These are phyloP conservation scores for Phyllostomus discolor DNA, from an alignment of 2,113 vertebrate genomes.

Conservation along the genomic window DNA sequence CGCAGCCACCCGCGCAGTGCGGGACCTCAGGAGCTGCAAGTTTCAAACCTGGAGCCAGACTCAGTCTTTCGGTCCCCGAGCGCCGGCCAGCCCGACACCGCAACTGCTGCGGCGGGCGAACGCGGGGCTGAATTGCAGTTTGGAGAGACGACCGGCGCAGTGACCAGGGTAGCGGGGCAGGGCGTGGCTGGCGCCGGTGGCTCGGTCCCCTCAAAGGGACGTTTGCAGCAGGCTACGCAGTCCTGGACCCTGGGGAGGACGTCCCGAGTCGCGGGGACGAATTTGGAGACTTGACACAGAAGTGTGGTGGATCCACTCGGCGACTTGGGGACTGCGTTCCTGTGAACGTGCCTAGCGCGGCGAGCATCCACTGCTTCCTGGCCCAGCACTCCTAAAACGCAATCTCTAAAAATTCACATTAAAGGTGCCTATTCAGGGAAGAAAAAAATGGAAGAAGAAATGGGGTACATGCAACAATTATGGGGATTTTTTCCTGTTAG, in stretches of 20 bases:
- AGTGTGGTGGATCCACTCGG: neutral
- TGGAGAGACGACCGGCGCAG: neutral
- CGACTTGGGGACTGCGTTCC: neutral
- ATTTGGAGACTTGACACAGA: neutral
- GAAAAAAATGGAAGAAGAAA: constrained; percentile 38
- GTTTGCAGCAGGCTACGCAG: neutral
- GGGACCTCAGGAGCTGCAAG: neutral
- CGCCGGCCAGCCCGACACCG: neutral
- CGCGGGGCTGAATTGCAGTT: neutral
- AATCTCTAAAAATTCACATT: constrained; percentile 1
- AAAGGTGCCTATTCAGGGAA: neutral
- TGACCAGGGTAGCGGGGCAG: neutral
- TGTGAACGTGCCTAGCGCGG: constrained; percentile 7
- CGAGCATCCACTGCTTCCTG: constrained; percentile 43
- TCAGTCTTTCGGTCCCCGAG: neutral
- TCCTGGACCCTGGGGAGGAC: neutral
- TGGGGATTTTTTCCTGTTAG: neutral
- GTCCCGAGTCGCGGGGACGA: neutral
- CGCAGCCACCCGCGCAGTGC: neutral
- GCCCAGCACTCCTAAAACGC: constrained; percentile 34
- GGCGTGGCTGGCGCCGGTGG: neutral
- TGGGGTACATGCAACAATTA: neutral
- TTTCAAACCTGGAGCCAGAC: neutral
- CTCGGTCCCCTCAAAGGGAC: neutral
- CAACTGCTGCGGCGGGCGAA: neutral